Percentiles rank a stretch among this genome's conserved stretches.
Conservation (phyloP, 2,797 vertebrate genomes). For the Chelon auratus region DNA sequence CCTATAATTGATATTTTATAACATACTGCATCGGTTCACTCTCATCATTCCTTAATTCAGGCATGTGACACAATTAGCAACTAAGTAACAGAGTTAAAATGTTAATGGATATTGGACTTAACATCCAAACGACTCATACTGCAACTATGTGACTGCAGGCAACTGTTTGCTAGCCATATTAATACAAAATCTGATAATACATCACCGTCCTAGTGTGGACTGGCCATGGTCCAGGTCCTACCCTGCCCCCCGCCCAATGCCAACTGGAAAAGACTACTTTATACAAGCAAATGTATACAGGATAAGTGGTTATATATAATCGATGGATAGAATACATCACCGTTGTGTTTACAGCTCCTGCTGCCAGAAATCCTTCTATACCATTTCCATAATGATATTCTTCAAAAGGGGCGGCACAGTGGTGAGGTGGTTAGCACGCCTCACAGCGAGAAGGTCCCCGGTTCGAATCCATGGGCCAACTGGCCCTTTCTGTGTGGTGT, state of each 20-base stretch:
- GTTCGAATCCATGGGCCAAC: too few species aligned
- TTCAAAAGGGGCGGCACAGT: too few species aligned
- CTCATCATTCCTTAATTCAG: neutral
- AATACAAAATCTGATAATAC: neutral
- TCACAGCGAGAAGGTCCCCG: too few species aligned
- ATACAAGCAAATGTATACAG: too few species aligned
- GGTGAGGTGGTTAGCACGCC: too few species aligned
- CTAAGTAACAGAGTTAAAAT: neutral
- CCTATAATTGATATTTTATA: neutral
- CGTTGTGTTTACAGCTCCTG: neutral
- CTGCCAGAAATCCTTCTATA: neutral
- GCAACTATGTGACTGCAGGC: neutral
- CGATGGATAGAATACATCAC: neutral
- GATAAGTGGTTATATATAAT: too few species aligned
- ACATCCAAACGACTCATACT: neutral
- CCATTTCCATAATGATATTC: neutral
- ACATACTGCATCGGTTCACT: neutral
- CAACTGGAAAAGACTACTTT: too few species aligned
- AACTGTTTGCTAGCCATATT: neutral
- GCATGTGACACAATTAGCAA: neutral
- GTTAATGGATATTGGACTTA: neutral
- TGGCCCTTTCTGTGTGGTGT: too few species aligned
- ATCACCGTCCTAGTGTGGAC: neutral
- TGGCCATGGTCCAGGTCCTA: too few species aligned
- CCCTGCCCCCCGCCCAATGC: too few species aligned